phyloP scores from a whole-genome alignment of 2,797 vertebrate genomes.

The Molothrus aeneus region DNA sequence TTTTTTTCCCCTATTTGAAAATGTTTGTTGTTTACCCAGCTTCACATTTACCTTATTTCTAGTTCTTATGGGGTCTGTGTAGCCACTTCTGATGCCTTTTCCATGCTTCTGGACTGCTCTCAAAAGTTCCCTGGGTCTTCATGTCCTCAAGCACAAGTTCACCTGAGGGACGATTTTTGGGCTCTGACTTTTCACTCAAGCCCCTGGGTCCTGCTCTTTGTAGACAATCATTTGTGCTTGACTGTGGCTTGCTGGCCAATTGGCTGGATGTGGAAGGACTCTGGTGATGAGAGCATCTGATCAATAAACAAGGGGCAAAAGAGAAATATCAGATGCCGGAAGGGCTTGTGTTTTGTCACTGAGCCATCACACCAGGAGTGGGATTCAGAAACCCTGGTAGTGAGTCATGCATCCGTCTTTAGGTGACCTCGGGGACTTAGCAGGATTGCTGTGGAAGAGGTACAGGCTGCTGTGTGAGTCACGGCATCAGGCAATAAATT shows the following conservation, averaged over 20 bases:
- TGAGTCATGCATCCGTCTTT: not conserved
- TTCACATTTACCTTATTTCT: not conserved
- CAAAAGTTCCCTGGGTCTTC: not conserved
- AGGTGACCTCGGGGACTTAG: not conserved
- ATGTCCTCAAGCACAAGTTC: not conserved
- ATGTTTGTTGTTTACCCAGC: not conserved
- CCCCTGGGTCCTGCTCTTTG: not conserved
- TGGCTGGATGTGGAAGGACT: not conserved
- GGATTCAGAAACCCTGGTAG: not conserved
- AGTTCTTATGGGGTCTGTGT: not conserved
- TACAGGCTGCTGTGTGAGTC: not conserved
- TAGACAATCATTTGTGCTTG: not conserved
- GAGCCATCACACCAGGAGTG: not conserved
- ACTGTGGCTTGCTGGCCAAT: not conserved
- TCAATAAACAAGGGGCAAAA: not conserved
- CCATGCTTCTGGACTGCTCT: not conserved
- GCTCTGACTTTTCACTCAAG: not conserved
- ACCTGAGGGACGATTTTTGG: not conserved
- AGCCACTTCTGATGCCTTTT: not conserved
- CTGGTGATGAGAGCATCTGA: not conserved
- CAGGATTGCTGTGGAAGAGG: not conserved
- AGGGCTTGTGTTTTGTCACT: not conserved
- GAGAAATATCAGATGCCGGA: not conserved
- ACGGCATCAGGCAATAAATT: not conserved
- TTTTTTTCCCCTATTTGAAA: not conserved